phyloP scores from a whole-genome alignment of 2,888 invertebrate species.

The Fragum sueziense region DNA sequence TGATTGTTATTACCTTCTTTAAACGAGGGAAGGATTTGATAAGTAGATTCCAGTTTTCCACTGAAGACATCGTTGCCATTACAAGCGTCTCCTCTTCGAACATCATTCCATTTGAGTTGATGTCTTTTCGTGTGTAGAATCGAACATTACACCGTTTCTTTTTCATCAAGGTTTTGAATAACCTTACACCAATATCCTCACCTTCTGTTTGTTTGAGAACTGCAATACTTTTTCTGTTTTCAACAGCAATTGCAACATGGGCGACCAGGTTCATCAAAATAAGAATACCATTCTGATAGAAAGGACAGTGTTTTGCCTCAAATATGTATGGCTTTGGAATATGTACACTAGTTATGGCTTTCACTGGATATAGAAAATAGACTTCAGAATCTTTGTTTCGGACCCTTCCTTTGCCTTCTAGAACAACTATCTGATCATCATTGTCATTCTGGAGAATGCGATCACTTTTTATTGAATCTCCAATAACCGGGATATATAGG shows the following conservation, averaged over 20 bases:
- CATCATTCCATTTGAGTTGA: conserved; percentile 1
- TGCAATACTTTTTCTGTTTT: background rate
- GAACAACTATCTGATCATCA: background rate
- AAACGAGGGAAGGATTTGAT: background rate
- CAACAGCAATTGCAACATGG: background rate
- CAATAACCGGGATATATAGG: background rate
- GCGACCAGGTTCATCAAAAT: background rate
- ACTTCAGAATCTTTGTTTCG: background rate
- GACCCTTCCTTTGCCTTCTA: background rate
- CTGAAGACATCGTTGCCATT: background rate
- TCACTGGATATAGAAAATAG: background rate
- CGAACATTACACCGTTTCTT: background rate
- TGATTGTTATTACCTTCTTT: background rate
- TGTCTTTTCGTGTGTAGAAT: background rate
- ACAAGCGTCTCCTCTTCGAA: background rate
- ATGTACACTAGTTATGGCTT: background rate
- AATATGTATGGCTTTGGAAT: background rate
- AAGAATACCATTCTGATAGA: background rate
- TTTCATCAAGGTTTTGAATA: background rate
- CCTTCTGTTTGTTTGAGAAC: background rate
- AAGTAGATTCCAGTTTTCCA: background rate
- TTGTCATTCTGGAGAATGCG: conserved; percentile 51
- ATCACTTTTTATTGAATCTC: background rate
- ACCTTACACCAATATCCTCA: background rate
- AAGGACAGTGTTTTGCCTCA: background rate